These are phyloP conservation scores for Diaprepes abbreviatus DNA, from an alignment of 2,888 invertebrate species.

Conservation along the genomic window DNA sequence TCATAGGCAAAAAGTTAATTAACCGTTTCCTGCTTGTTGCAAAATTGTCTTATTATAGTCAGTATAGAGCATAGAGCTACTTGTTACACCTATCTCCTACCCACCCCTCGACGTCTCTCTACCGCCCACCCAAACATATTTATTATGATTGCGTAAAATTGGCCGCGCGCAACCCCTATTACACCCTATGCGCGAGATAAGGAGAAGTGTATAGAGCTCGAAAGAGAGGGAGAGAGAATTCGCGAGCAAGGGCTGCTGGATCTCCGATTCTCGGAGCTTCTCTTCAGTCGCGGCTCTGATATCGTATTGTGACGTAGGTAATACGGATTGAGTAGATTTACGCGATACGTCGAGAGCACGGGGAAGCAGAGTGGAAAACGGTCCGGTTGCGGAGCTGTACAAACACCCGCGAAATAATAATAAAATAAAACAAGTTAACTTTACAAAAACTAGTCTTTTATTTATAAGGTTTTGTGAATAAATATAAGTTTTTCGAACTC, in stretches of 20 bases:
- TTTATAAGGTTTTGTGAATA: too few species aligned
- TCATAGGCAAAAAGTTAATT: too few species aligned
- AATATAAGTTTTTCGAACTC: background rate
- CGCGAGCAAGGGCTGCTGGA: constrained; percentile 47
- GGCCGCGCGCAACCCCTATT: constrained; percentile 49
- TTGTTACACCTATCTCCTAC: constrained; percentile 46
- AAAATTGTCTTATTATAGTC: constrained; percentile 10
- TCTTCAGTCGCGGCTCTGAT: constrained; percentile 27
- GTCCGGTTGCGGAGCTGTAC: background rate
- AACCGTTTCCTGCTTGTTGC: background rate
- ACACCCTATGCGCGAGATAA: constrained; percentile 29
- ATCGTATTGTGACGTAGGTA: constrained; percentile 28
- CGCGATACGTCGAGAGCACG: constrained; percentile 33
- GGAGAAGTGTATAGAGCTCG: background rate
- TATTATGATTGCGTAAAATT: constrained; percentile 53
- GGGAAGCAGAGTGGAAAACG: background rate
- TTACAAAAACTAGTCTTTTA: too few species aligned
- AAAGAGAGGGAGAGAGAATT: constrained; percentile 39
- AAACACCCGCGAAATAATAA: background rate
- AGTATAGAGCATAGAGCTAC: constrained; percentile 31
- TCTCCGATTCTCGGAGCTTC: constrained; percentile 36
- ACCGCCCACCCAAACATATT: constrained; percentile 53
- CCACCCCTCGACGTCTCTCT: constrained; percentile 29
- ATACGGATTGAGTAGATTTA: constrained; percentile 19
- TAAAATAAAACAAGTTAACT: too few species aligned